These are phyloP conservation scores for Ciconia maguari DNA, from an alignment of 2,113 vertebrate genomes.

Conservation along the genomic window DNA sequence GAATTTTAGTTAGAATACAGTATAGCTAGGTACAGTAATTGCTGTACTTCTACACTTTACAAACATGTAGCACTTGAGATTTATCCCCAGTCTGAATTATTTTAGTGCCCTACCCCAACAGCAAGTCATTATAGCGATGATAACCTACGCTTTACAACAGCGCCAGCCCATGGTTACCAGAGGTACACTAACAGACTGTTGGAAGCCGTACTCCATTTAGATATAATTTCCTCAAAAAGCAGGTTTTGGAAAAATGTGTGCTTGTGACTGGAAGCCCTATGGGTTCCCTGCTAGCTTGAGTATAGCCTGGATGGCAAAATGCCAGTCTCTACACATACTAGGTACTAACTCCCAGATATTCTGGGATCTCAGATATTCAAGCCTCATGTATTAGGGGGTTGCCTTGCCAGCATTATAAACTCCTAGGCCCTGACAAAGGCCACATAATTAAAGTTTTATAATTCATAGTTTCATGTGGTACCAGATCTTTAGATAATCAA, in stretches of 20 bases:
- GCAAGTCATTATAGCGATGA: background rate
- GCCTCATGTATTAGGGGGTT: background rate
- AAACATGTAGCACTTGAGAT: background rate
- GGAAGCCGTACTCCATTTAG: background rate
- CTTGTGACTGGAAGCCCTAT: background rate
- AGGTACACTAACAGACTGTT: background rate
- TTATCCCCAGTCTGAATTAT: background rate
- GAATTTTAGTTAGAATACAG: background rate
- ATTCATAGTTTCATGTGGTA: background rate
- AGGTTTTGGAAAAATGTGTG: background rate
- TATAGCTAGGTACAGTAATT: background rate
- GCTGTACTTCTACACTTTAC: background rate
- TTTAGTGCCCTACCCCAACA: background rate
- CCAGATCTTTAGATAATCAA: background rate
- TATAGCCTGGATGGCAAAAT: background rate
- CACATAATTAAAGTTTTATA: background rate
- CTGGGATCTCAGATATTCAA: background rate
- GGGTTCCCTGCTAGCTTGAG: background rate
- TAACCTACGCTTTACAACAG: background rate
- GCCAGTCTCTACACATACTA: background rate
- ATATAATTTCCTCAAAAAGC: background rate
- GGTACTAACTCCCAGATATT: background rate
- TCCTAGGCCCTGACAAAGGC: background rate
- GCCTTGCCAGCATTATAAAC: background rate
- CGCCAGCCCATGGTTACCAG: background rate